These are phyloP conservation scores for Chelmon rostratus DNA, from an alignment of 2,797 vertebrate genomes.

Conservation along the genomic window DNA sequence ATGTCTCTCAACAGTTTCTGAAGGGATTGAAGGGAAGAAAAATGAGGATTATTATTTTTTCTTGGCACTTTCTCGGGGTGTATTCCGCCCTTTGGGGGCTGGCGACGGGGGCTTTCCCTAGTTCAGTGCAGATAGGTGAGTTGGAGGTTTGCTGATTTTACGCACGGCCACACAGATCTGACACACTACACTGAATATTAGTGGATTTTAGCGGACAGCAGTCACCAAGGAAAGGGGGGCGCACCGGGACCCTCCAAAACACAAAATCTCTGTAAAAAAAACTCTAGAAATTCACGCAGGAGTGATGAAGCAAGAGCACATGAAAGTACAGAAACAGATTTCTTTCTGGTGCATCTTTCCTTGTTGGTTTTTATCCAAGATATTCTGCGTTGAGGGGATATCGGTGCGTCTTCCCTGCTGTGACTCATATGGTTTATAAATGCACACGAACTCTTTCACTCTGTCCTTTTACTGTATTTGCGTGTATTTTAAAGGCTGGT, in stretches of 20 bases:
- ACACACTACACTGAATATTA: slow-evolving; percentile 47
- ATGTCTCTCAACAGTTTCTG: slow-evolving; percentile 93
- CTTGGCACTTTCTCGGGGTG: slow-evolving; percentile 95
- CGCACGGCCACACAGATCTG: slow-evolving; percentile 59
- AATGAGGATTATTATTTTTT: slow-evolving; percentile 95
- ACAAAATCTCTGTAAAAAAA: slow-evolving; percentile 29
- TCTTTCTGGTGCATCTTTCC: not conserved
- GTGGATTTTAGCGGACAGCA: slow-evolving; percentile 34
- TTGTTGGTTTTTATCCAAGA: not conserved
- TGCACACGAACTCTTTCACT: slow-evolving; percentile 24
- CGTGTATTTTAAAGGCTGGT: slow-evolving; percentile 63
- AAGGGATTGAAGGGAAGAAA: slow-evolving; percentile 87
- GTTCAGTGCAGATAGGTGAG: slow-evolving; percentile 99
- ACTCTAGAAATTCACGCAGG: slow-evolving; percentile 8
- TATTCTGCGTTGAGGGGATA: not conserved
- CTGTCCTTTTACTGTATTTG: slow-evolving; percentile 35
- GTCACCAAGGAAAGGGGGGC: slow-evolving; percentile 2
- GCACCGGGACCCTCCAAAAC: slow-evolving; percentile 25
- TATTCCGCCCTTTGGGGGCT: slow-evolving; percentile 97
- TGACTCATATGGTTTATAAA: slow-evolving; percentile 36
- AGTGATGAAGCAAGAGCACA: not conserved
- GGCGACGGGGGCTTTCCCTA: slow-evolving; percentile 98
- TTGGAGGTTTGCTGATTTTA: slow-evolving; percentile 71
- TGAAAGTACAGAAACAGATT: slow-evolving; percentile 23
- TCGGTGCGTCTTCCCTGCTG: slow-evolving; percentile 6